Evolutionary conservation across 2,888 invertebrate genomes (phyloP).

Genomic region (Rhingia campestris): DNA sequence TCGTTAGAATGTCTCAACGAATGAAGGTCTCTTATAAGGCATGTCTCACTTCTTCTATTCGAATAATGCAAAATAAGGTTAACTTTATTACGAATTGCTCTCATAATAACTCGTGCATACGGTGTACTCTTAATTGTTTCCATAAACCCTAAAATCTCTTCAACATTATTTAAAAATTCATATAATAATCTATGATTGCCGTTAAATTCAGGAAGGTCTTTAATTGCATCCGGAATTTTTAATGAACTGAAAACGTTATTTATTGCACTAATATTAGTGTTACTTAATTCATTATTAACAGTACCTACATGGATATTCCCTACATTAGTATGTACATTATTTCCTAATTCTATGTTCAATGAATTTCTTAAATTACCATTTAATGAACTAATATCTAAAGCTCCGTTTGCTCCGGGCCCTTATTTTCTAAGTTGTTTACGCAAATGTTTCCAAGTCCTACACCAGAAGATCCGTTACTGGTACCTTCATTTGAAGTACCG

Average conservation of each 20-base stretch:
- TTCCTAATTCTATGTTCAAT: not conserved
- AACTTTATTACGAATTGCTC: not conserved
- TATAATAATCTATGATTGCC: conserved; percentile 13
- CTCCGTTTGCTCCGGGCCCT: not conserved
- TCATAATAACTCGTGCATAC: not conserved
- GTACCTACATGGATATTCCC: too few species aligned
- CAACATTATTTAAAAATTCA: conserved; percentile 8
- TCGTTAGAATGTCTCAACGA: not conserved
- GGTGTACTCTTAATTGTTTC: not conserved
- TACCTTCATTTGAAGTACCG: too few species aligned
- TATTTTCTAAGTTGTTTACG: not conserved
- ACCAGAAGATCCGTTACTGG: conserved; percentile 3
- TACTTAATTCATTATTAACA: too few species aligned
- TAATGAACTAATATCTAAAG: not conserved
- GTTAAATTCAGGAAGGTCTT: conserved; percentile 17
- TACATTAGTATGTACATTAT: not conserved
- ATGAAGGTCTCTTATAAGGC: conserved; percentile 4
- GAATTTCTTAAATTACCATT: not conserved
- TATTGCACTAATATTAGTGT: too few species aligned
- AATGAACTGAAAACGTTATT: conserved; percentile 11
- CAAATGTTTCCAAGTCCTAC: not conserved
- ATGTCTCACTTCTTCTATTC: conserved; percentile 1
- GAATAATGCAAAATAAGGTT: conserved; percentile 8
- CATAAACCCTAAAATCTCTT: conserved; percentile 5
- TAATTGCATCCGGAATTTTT: conserved; percentile 11